These are phyloP conservation scores for Athalia rosae DNA, from an alignment of 2,888 invertebrate species.

Conservation along the genomic window DNA sequence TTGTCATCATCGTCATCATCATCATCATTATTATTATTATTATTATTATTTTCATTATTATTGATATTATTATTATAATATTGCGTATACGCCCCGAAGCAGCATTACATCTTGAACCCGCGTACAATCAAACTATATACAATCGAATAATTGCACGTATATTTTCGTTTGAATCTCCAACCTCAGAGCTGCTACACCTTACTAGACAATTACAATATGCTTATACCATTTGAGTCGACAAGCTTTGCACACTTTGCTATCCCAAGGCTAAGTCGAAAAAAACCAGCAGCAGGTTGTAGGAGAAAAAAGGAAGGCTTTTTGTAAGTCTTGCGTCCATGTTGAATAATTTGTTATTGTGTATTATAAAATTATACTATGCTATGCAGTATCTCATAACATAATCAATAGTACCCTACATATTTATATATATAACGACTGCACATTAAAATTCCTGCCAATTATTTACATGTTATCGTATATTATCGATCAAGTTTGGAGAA, in stretches of 20 bases:
- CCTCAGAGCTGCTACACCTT: background rate
- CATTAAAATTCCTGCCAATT: background rate
- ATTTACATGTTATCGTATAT: background rate
- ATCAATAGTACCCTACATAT: background rate
- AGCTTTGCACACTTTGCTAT: too few relatives aligned
- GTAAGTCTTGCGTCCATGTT: conserved; percentile 68
- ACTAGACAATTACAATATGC: too few relatives aligned
- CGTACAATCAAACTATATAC: conserved; percentile 59
- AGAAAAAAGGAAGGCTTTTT: conserved; percentile 60
- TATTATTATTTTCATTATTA: too few relatives aligned
- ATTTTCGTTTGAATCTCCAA: background rate
- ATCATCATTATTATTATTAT: too few relatives aligned
- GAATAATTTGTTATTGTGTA: conserved; percentile 43
- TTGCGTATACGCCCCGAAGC: too few relatives aligned
- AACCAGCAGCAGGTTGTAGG: background rate
- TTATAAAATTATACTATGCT: background rate
- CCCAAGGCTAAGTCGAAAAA: background rate
- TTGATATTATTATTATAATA: too few relatives aligned
- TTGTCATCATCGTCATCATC: too few relatives aligned
- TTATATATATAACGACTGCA: background rate
- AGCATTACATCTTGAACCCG: conserved; percentile 35
- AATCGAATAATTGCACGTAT: conserved; percentile 60
- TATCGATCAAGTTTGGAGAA: background rate
- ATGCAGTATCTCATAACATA: background rate
- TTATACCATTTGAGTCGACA: too few relatives aligned